Conservation (phyloP, 2,113 vertebrate genomes). For the cat (Felis catus) region F.catus_Fca126_mat1.0 CM031425.1:8197001-8197500, state of each 20-base stretch:
- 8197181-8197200: not conserved
- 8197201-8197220: fast-evolving
- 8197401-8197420: not conserved
- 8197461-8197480: not conserved
- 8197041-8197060: not conserved
- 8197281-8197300: not conserved
- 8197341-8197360: not conserved
- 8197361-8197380: not conserved
- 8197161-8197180: not conserved
- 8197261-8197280: not conserved
- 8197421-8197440: not conserved
- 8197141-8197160: not conserved
- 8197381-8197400: not conserved
- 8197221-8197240: not conserved
- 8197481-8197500: not conserved
- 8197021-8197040: not conserved
- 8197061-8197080: fast-evolving
- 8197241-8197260: not conserved
- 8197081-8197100: not conserved
- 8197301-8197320: not conserved
- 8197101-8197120: not conserved
- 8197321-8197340: not conserved
- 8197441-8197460: not conserved
- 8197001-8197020: not conserved
- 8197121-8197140: not conserved